A percentile compares a stretch with the other conserved stretches of the same genome.
Conservation (phyloP, 2,113 vertebrate species). For the Hippocampus guttulatus region DNA sequence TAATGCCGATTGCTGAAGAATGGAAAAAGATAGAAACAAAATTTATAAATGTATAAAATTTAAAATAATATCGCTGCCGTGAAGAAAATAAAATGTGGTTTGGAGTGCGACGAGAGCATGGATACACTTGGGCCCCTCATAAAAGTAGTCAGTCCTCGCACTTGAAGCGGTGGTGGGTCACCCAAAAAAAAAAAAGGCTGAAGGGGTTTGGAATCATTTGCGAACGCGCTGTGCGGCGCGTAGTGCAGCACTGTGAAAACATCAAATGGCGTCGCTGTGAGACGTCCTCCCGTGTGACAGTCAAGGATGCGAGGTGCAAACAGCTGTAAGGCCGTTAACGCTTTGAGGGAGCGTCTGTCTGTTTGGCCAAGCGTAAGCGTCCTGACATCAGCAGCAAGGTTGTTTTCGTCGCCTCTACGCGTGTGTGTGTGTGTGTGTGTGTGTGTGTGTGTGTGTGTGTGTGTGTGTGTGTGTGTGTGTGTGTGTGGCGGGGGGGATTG, state of each 20-base stretch:
- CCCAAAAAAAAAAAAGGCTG: not conserved
- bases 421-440: too few species aligned
- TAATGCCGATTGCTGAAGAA: too few species aligned
- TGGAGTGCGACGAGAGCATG: not conserved
- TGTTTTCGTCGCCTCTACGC: constrained; percentile 14
- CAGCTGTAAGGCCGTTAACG: constrained; percentile 17
- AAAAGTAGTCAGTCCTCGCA: not conserved
- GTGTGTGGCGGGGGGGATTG: constrained; percentile 13
- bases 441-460: too few species aligned
- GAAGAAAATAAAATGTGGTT: not conserved
- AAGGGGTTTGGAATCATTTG: not conserved
- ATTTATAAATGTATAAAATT: too few species aligned
- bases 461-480: not conserved
- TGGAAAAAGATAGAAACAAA: too few species aligned
- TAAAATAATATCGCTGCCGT: too few species aligned
- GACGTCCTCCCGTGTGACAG: constrained; percentile 14
- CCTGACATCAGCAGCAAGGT: constrained; percentile 8
- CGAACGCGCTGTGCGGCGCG: constrained; percentile 22
- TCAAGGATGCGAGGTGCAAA: constrained; percentile 21
- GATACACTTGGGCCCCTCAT: too few species aligned
- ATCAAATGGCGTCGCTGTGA: constrained; percentile 31
- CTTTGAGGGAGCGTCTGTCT: constrained; percentile 12
- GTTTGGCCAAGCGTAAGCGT: constrained; percentile 12
- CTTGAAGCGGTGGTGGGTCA: not conserved
- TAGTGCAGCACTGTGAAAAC: constrained; percentile 12